Conservation (phyloP, 2,888 invertebrate species). For the Pterostichus madidus region DNA sequence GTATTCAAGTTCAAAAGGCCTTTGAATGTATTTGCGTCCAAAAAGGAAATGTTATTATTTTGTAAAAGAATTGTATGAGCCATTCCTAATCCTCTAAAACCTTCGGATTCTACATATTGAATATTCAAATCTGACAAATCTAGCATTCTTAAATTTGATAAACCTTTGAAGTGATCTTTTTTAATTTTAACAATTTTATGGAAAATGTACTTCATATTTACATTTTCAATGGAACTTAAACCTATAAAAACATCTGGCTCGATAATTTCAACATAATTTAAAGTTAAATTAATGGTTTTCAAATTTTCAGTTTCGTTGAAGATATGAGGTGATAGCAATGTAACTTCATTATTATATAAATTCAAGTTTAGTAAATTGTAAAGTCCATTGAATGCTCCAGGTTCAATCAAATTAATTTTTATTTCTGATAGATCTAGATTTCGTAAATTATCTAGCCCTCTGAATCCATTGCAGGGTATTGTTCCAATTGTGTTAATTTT, state of each 20-base stretch:
- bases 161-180: constrained; percentile 39
- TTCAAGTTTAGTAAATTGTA: too few species aligned
- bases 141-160: constrained; percentile 1
- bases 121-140: constrained; percentile 52
- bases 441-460: neutral
- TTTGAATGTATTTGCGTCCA: neutral
- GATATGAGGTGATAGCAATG: neutral
- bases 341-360: neutral
- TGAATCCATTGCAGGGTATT: constrained; percentile 1
- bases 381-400: too few species aligned
- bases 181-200: neutral
- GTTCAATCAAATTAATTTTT: neutral
- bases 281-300: neutral
- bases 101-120: constrained; percentile 1
- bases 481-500: neutral
- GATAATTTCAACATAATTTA: neutral
- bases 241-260: constrained; percentile 37
- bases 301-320: neutral
- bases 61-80: neutral
- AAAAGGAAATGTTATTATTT: constrained; percentile 14
- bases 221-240: neutral
- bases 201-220: constrained; percentile 24
- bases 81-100: constrained; percentile 25
- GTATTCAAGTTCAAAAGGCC: neutral
- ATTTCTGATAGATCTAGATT: constrained; percentile 18